A percentile compares a stretch with the other conserved stretches of the same genome.
Evolutionary conservation across 2,888 invertebrate species (phyloP).

Genomic region (Tipula vernalis): DNA sequence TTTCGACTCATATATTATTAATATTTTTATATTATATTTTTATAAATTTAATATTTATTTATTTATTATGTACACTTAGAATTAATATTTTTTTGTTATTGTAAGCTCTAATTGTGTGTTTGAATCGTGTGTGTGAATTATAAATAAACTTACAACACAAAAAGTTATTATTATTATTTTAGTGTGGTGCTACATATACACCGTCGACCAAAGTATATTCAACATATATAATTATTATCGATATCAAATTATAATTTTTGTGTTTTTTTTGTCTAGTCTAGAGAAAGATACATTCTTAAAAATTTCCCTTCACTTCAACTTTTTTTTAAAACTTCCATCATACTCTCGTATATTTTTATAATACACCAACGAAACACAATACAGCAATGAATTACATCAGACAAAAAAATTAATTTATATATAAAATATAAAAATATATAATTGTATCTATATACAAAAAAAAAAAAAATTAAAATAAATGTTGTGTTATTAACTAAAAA

Average conservation of each 20-base stretch:
- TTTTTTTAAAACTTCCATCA: not conserved
- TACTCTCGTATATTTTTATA: not conserved
- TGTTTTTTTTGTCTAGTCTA: not conserved
- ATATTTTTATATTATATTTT: not conserved
- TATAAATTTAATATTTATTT: not conserved
- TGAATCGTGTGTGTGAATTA: not conserved
- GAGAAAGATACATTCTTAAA: not conserved
- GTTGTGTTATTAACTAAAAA: not conserved
- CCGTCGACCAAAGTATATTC: not conserved
- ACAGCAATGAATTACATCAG: not conserved
- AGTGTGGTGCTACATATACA: not conserved
- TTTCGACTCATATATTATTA: not conserved
- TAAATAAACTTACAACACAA: not conserved
- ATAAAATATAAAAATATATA: not conserved
- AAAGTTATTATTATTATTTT: not conserved
- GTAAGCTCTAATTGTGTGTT: not conserved
- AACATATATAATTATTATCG: not conserved
- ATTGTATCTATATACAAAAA: not conserved
- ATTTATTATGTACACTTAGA: not conserved
- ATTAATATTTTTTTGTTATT: not conserved
- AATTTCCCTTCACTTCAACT: not conserved
- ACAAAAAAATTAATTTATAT: not conserved
- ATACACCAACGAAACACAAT: not conserved
- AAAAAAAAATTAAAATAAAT: not conserved
- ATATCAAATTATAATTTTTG: not conserved